Evolutionary conservation across 2,888 invertebrate genomes (phyloP).

Genomic region (Sturmia bella): DNA sequence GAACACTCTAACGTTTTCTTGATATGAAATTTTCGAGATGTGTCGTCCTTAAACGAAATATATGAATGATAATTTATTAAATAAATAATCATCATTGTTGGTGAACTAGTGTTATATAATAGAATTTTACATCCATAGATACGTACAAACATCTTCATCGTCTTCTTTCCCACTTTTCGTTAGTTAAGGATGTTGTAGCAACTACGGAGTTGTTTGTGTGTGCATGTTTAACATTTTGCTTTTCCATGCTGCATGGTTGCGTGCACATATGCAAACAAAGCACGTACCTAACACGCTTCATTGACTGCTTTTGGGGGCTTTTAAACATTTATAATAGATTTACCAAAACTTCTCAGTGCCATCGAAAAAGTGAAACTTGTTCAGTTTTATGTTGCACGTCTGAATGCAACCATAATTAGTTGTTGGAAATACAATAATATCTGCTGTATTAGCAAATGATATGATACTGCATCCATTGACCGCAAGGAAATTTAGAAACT

Average conservation of each 20-base stretch:
- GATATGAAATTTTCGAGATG: too few relatives aligned
- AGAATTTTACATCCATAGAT: constrained; percentile 6
- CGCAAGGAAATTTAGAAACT: too few relatives aligned
- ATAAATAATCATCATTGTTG: constrained; percentile 26
- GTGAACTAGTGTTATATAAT: neutral
- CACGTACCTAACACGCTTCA: constrained; percentile 65
- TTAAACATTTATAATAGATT: constrained; percentile 54
- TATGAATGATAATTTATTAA: too few relatives aligned
- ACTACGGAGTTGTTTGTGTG: neutral
- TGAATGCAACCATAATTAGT: too few relatives aligned
- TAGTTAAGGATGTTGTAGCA: constrained; percentile 23
- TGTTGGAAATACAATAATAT: constrained; percentile 1
- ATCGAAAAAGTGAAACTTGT: constrained; percentile 19
- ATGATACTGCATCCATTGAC: neutral
- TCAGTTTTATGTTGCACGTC: neutral
- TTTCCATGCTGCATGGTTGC: neutral
- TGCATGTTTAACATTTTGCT: neutral
- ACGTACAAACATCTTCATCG: neutral
- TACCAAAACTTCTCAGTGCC: constrained; percentile 27
- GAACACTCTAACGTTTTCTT: too few relatives aligned
- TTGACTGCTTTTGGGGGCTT: constrained; percentile 61
- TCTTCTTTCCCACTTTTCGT: constrained; percentile 19
- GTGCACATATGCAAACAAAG: constrained; percentile 47
- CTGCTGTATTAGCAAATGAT: neutral
- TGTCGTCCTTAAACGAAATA: too few relatives aligned